Evolutionary conservation across 2,888 invertebrate genomes (phyloP).

Genomic region (Dryococelus australis): DNA sequence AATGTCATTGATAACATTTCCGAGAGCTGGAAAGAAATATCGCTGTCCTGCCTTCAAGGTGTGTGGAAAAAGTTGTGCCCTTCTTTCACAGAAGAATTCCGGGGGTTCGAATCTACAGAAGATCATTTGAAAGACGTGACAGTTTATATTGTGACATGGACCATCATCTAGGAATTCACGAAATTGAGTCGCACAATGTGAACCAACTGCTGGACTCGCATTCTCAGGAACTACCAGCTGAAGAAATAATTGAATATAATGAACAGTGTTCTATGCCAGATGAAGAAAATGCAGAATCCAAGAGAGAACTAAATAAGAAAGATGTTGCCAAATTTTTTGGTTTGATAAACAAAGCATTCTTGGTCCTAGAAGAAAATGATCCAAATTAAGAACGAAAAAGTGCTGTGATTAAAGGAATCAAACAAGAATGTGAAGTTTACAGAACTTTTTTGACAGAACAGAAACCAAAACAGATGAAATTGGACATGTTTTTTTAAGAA

Average conservation of each 20-base stretch:
- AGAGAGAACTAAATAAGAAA: background rate
- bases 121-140: background rate
- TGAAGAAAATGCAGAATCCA: background rate
- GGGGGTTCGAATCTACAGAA: background rate
- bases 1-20: background rate
- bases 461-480: too few relatives aligned
- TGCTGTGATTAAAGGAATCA: too few relatives aligned
- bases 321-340: too few relatives aligned
- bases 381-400: too few relatives aligned
- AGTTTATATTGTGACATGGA: background rate
- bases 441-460: too few relatives aligned
- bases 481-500: too few relatives aligned
- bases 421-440: too few relatives aligned
- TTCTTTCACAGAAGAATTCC: background rate
- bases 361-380: too few relatives aligned
- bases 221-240: background rate
- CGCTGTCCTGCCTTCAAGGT: background rate
- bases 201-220: background rate
- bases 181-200: background rate
- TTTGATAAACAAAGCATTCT: too few relatives aligned
- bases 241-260: background rate
- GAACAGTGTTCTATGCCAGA: background rate
- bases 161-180: background rate
- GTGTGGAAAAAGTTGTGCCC: background rate
- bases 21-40: background rate